Evolutionary conservation across 2,113 vertebrate genomes (phyloP).

Genomic region (Cinclus mexicanus): DNA sequence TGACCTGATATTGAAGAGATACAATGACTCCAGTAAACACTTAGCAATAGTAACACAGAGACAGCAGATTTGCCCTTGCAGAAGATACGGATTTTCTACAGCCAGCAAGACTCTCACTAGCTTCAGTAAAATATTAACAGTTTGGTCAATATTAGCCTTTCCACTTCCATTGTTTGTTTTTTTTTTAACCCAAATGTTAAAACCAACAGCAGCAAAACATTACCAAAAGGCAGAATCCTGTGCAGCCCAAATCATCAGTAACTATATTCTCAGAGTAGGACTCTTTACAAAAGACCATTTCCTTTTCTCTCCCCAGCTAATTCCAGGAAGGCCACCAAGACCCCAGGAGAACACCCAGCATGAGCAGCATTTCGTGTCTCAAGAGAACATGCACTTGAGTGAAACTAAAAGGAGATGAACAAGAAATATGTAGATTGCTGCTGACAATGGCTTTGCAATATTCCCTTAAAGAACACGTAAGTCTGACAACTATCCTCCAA

Average conservation of each 20-base stretch:
- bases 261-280: background rate
- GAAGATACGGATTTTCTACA: constrained; percentile 31
- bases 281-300: background rate
- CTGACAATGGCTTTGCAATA: background rate
- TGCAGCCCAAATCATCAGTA: background rate
- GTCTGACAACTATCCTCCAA: background rate
- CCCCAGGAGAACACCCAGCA: background rate
- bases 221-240: background rate
- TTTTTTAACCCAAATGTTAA: constrained; percentile 39
- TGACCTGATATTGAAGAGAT: background rate
- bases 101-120: background rate
- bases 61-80: constrained; percentile 25
- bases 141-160: constrained; percentile 74
- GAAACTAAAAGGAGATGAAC: background rate
- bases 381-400: background rate
- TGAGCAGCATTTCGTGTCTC: background rate
- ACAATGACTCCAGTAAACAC: background rate
- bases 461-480: fast-evolving
- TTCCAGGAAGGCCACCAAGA: background rate
- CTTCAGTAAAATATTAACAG: constrained; percentile 81
- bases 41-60: background rate
- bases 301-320: background rate
- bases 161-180: background rate
- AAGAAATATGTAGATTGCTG: background rate
- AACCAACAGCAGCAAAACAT: constrained; percentile 2